Evolutionary conservation across 2,888 invertebrate species (phyloP), one percentile per base, ranked within the genome.

Genomic region (Copidosoma aretas): DNA sequence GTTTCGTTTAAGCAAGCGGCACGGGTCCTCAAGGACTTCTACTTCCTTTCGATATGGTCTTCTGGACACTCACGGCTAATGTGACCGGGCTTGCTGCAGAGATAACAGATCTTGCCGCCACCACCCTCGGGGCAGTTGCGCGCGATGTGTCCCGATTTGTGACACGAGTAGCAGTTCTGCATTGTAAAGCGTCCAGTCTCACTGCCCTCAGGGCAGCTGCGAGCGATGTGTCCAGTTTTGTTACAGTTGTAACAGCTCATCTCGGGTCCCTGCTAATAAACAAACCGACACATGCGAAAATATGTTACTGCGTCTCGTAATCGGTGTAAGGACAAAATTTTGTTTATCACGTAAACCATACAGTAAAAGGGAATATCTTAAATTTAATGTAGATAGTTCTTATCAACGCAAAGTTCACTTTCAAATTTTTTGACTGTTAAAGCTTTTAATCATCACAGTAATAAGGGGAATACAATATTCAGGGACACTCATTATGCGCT

Each of bases 161-260:
- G 89, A 85, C 90, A 90, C 75, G 88, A 89, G 84, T 89, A 90
- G 84, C 90, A 90, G 72, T 79, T 82, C 63, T 82, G 82, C 81
- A 84, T 85, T 66, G 79, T 84, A 71, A 83, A 84, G 58, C 86
- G 85, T 52, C 87, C 88, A 71, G 84, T 83, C 68, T 84, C 85
- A 75, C 87, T 89, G 78, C 89, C 89, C 84, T 93, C 93, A 67
- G 93, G 93, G 86, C 93, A 93, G 86, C 90, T 91, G 81, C 93
- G 91, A 71, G 93, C 94, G 84, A 96, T 93, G 87, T 96, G 96
- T 77, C 95, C 96, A 75, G 93, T 91, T 88, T 94, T 94, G 87
- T 93, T 93, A 89, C 96, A 97, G 86, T 93, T 96, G 89, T 96
- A 97, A 88, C 96, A 97, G 80, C 93, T 93, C 85, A 80, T 75